Conservation (phyloP, 2,113 vertebrate species). For the Hypanus sabinus region DNA sequence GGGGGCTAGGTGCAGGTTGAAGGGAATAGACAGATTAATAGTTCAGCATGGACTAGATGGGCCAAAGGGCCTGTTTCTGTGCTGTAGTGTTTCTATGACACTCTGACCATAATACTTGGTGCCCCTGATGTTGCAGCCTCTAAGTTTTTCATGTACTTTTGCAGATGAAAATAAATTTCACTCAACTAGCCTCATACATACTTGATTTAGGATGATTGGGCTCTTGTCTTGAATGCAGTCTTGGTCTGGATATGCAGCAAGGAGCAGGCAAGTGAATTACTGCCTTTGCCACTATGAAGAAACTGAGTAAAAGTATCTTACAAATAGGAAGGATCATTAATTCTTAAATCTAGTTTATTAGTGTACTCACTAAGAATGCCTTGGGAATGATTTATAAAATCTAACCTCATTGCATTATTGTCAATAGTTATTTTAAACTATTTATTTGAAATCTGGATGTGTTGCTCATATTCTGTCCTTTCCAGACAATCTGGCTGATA, state of each 20-base stretch:
- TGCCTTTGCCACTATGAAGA: not conserved
- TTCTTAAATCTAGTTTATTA: not conserved
- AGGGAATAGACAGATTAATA: too few relatives aligned
- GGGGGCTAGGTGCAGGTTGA: too few relatives aligned
- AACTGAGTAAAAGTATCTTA: not conserved
- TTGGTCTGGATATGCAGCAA: not conserved
- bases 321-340: not conserved
- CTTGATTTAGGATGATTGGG: too few relatives aligned
- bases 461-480: not conserved
- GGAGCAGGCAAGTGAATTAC: not conserved
- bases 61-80: too few relatives aligned
- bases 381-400: not conserved
- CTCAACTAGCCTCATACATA: too few relatives aligned
- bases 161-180: too few relatives aligned
- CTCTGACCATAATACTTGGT: too few relatives aligned
- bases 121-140: too few relatives aligned
- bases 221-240: too few relatives aligned
- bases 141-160: too few relatives aligned
- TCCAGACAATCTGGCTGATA: not conserved
- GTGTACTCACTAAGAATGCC: not conserved
- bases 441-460: not conserved
- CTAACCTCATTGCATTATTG: not conserved
- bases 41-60: too few relatives aligned
- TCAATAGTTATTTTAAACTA: not conserved
- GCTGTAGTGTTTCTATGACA: too few relatives aligned